Evolutionary conservation across 2,888 invertebrate genomes (phyloP).

Genomic region (Nysson spinosus): DNA sequence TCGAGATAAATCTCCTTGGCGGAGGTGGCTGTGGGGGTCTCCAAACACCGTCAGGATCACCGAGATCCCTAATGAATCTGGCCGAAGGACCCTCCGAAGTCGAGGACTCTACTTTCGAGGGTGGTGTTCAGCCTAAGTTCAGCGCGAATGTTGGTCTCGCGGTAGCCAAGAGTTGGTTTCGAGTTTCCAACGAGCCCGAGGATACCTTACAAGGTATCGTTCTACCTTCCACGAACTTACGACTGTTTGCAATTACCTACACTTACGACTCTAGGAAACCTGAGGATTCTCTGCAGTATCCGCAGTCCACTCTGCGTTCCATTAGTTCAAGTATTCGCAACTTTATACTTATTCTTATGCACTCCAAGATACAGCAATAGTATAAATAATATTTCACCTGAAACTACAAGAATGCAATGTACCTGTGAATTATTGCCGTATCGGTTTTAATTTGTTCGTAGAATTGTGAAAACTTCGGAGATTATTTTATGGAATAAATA

Average conservation of each 20-base stretch:
- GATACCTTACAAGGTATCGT: conserved; percentile 47
- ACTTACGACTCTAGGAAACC: conserved; percentile 45
- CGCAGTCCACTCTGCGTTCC: conserved; percentile 46
- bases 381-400: conserved; percentile 48
- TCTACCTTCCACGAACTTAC: conserved; percentile 53
- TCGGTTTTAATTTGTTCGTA: too few relatives aligned
- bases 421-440: too few relatives aligned
- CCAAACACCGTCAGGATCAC: conserved; percentile 68
- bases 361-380: neutral
- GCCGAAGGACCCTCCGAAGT: conserved; percentile 55
- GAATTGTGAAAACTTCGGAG: too few relatives aligned
- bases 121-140: conserved; percentile 59
- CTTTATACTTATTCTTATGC: conserved; percentile 43
- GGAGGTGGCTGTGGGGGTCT: conserved; percentile 43
- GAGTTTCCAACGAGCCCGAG: conserved; percentile 58
- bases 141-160: conserved; percentile 54
- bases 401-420: too few relatives aligned
- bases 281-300: conserved; percentile 38
- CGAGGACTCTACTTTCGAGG: conserved; percentile 51
- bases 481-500: too few relatives aligned
- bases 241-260: conserved; percentile 52
- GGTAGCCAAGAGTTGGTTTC: conserved; percentile 55
- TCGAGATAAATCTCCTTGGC: conserved; percentile 71
- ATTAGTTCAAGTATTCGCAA: conserved; percentile 37
- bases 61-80: conserved; percentile 73